Evolutionary conservation across 2,888 invertebrate species (phyloP), one percentile per base, ranked within the genome.

Genomic region (Metellina segmentata): DNA sequence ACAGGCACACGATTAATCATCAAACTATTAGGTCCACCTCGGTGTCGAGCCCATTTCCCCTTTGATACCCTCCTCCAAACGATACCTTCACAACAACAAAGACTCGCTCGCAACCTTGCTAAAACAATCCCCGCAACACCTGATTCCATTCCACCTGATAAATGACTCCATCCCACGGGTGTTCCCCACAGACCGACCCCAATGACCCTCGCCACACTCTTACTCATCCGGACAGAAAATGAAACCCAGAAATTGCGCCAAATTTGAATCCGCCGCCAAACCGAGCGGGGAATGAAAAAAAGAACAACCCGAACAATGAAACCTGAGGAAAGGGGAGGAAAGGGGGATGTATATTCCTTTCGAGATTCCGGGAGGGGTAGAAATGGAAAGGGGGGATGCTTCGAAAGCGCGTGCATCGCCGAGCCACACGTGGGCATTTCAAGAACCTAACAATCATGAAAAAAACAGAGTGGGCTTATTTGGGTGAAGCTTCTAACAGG

Each of bases 391-490:
- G 34, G 20, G 87, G 71, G 77, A 13, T 49, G 51, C 61, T 70
- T 16, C 69, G 19, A 61, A 53, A 71, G 87, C 87, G 82, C 88
- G 81, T 61, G 87, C 72, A 75, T 48, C 74, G n/a, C 82, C 72
- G 71, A 74, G 70, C 69, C 85, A 72, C 91, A 91, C 91, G 91
- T 91, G 91, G 91, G 91, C 91, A 78, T 79, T 83, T 69, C 87
- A 91, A 91, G 71, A 91, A 91, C 91, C 53, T 87, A 91, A 91
- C 91, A 91, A 91, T 77, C 78, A 87, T 79, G 82, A 85, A 82
- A 81, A 53, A 70, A 72, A 16, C 52, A 82, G 51, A 91, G 91
- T 91, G 87, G 91, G 91, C 91, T 91, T 87, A 91, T 87, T 91
- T 91, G 91, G 87, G 91, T 87, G 82, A 91, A 87, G 51, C 91